Conservation (phyloP, 30 jellyfish, hydroid and myxozoan genomes). For the Chironex yamaguchii region DNA sequence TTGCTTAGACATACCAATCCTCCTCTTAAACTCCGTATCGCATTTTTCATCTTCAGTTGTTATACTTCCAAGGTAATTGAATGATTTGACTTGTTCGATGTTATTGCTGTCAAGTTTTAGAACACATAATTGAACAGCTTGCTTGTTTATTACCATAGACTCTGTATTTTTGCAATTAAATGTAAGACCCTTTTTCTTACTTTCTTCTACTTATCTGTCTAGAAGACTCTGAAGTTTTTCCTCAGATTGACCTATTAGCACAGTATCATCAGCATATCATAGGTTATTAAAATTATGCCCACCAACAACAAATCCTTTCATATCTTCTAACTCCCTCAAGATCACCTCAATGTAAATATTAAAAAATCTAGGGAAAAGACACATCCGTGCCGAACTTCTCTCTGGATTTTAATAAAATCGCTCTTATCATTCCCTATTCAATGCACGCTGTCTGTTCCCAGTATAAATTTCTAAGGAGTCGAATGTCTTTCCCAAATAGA, state of each 20-base stretch:
- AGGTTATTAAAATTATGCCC: slow-evolving; percentile 16
- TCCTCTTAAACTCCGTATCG: not conserved
- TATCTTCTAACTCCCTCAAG: not conserved
- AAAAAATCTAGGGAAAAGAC: too few species aligned
- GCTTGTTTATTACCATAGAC: not conserved
- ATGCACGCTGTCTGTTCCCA: too few species aligned
- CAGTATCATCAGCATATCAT: slow-evolving; percentile 51
- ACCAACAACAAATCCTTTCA: not conserved
- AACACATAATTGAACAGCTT: not conserved
- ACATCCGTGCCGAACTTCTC: too few species aligned
- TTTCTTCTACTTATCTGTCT: slow-evolving; percentile 3
- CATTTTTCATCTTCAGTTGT: not conserved
- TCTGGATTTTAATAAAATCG: too few species aligned
- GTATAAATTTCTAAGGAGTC: too few species aligned
- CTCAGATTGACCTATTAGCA: slow-evolving; percentile 27
- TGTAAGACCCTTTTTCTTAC: not conserved
- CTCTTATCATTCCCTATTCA: too few species aligned
- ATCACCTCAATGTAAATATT: not conserved
- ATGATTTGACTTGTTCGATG: slow-evolving; percentile 13
- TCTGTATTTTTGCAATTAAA: not conserved
- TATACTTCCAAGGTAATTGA: slow-evolving; percentile 11
- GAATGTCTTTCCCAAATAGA: too few species aligned
- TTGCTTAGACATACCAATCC: slow-evolving; percentile 1
- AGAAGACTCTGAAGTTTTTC: slow-evolving; percentile 22
- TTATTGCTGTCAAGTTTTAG: slow-evolving; percentile 3